Evolutionary conservation across 2,797 vertebrate species (phyloP).

Genomic region (Myotis pilosus): DNA sequence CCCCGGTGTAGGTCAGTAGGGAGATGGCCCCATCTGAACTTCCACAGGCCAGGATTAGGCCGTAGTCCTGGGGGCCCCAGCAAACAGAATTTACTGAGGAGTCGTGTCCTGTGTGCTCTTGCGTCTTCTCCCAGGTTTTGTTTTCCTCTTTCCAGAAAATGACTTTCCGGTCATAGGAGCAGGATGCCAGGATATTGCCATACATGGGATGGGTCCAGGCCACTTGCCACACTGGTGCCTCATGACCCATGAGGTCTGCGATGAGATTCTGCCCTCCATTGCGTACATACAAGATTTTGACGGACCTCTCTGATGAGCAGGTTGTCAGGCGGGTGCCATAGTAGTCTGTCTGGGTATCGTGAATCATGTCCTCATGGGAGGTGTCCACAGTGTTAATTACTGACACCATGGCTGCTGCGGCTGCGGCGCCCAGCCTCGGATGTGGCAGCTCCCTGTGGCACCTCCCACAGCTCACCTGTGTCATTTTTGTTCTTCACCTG

Average conservation of each 20-base stretch:
- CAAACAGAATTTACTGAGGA: conserved; percentile 98
- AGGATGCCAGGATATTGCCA: conserved; percentile 95
- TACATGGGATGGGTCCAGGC: conserved; percentile 99
- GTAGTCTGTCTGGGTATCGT: conserved; percentile 99
- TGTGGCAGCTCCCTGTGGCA: too few relatives aligned
- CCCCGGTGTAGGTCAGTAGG: conserved; percentile 91
- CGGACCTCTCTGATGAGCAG: conserved; percentile 96
- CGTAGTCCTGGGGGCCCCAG: conserved; percentile 97
- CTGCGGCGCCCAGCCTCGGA: too few relatives aligned
- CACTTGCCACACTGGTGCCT: conserved; percentile 98
- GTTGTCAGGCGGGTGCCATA: conserved; percentile 96
- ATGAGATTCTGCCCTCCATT: conserved; percentile 97
- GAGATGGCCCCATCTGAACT: conserved; percentile 98
- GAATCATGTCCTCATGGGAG: conserved; percentile 99
- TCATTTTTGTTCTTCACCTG: conserved; percentile 90
- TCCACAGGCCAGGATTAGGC: conserved; percentile 94
- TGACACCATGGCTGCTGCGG: conserved; percentile 85
- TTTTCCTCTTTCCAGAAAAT: conserved; percentile 98
- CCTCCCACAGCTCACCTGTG: too few relatives aligned
- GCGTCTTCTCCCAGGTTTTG: conserved; percentile 96
- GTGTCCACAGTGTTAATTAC: conserved; percentile 99
- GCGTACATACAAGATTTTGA: conserved; percentile 97
- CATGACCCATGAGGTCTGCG: conserved; percentile 94
- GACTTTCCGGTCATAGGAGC: conserved; percentile 97
- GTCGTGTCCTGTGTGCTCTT: conserved; percentile 96